Base-by-base conservation (phyloP, 2,113 vertebrate species). In the Mugil cephalus region DNA sequence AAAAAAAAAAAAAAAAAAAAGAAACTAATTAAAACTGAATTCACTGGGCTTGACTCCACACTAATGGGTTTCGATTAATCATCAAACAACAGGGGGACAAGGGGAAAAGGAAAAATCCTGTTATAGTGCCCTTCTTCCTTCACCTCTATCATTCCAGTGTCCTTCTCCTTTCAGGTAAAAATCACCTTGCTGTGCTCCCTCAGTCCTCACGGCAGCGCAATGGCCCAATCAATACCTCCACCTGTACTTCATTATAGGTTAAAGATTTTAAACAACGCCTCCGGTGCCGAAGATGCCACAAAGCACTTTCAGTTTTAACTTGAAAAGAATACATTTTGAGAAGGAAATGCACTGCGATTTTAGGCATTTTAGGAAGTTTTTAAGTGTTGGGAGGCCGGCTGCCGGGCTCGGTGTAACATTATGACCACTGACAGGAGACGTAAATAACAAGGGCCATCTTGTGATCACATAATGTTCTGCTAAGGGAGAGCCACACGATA, bases 31-130 rank as follows among this genome's bases (percentile, higher is more conserved):
- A 91, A 92, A 82, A 82, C 36, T 60, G 84, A 91, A 91, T 90
- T 88, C 85, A 85, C 69, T 53, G 79, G 84, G 74, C 82, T 80
- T 18, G 60, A 77, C 75, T 87, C 66, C 21, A 53, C 76, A 79
- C 87, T 92, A 92, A 94, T 92, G 82, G 83, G 40, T 83, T 93
- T 93, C 79, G 79, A 93, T 93, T 92, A 90, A 92, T 93, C 88
- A 91, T 90, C 81, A 87, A 88, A 88, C 61, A 82, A 81, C 24
- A 6, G 50, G 65, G 21, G 38, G 40, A 62, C 78, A 45, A 73
- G 17, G 30, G 67, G 74, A 72, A 75, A 51, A 39, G 59, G 65
- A 59, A 61, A 77, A 75, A 61, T 86, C 74, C 63, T 70, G 58
- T 74, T 68, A 62, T 51, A 50, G 55, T 9, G 40, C 17, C 19